These are phyloP conservation scores for Drosophila guanche DNA, from an alignment of 1,140 invertebrate genomes.

Conservation along the genomic window DNA sequence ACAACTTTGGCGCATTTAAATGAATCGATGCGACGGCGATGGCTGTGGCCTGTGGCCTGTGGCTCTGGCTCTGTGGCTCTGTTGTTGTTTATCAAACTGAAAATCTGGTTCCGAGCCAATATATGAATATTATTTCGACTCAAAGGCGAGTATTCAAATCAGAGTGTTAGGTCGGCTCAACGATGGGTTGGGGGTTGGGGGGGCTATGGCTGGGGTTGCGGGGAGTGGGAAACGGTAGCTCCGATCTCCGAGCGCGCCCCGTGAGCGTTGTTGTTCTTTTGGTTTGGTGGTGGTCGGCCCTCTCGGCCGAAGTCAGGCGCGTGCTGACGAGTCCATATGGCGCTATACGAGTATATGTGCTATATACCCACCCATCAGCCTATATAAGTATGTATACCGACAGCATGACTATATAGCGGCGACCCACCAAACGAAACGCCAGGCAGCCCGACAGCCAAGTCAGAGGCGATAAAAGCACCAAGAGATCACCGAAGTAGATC, in stretches of 20 bases:
- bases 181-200: no score
- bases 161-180: conserved; percentile 16
- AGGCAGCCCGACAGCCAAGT: conserved; percentile 19
- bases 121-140: conserved; percentile 51
- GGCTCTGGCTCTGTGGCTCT: conserved; percentile 27
- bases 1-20: conserved; percentile 55
- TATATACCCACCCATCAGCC: conserved; percentile 28
- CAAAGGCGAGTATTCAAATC: conserved; percentile 54
- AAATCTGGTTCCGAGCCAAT: conserved; percentile 62
- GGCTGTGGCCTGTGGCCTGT: neutral
- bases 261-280: conserved; percentile 37
- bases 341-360: conserved; percentile 15
- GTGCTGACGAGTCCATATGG: conserved; percentile 34
- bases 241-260: conserved; percentile 7
- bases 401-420: conserved; percentile 37
- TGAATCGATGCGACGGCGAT: conserved; percentile 19
- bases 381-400: conserved; percentile 12
- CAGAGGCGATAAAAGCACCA: conserved; percentile 75
- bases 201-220: no score
- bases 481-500: conserved; percentile 72
- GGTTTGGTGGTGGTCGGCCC: conserved; percentile 11
- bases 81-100: conserved; percentile 65
- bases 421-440: conserved; percentile 35
- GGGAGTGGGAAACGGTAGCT: no score
- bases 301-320: conserved; percentile 53